Percentiles rank a stretch among this genome's conserved stretches.
Evolutionary conservation across 2,113 vertebrate genomes (phyloP).

Genomic region (Dipodomys spectabilis): DNA sequence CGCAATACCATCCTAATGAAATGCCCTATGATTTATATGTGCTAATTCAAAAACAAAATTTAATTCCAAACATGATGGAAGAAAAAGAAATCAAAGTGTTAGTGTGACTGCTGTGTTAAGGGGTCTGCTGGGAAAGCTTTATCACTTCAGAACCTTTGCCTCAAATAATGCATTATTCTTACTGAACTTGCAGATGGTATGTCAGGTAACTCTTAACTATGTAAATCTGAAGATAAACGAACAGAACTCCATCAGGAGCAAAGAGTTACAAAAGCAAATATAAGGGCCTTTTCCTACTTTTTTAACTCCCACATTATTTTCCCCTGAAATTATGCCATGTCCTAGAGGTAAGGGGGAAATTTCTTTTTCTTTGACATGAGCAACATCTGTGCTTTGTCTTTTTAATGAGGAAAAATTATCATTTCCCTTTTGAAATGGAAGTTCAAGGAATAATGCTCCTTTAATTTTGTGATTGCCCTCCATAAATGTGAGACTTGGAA

Average conservation of each 20-base stretch:
- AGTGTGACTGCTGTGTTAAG: no score
- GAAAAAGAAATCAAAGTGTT: no score
- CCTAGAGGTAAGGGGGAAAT: neutral
- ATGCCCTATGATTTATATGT: no score
- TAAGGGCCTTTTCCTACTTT: neutral
- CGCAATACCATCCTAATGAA: no score
- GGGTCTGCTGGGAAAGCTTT: no score
- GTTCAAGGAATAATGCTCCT: neutral
- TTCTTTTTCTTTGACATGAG: neutral
- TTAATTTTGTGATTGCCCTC: slow-evolving; percentile 30
- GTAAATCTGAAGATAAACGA: neutral
- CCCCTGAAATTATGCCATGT: neutral
- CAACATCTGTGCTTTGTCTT: neutral
- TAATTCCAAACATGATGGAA: no score
- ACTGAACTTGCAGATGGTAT: no score
- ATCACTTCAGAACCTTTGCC: no score
- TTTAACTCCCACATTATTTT: neutral
- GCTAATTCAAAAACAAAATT: no score
- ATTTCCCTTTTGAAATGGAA: neutral
- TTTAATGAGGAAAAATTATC: neutral
- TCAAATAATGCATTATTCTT: no score
- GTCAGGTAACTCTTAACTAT: neutral
- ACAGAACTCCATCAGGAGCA: neutral
- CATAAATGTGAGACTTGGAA: slow-evolving; percentile 27
- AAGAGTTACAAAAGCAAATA: neutral